Base-by-base conservation (phyloP, 2,113 vertebrate species). In the Sinocyclocheilus grahami region DNA sequence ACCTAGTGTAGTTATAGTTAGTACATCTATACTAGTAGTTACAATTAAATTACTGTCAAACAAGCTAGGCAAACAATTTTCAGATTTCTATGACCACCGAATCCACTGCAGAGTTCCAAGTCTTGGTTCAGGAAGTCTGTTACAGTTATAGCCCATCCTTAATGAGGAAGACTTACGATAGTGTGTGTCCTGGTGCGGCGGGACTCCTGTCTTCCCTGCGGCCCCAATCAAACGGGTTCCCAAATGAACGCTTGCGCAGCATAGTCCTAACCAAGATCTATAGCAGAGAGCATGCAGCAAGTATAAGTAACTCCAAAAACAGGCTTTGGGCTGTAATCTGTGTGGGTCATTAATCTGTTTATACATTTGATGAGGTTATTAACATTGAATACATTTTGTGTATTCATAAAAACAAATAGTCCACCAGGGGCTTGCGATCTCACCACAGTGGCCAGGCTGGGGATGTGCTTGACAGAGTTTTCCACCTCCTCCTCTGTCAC, bases 401-500 rank as follows among this genome's bases (percentile, higher is more conserved):
- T 63, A 20, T 42, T 62, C 18, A 62, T 80, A 46, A 46, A 30
- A 81, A 65, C 22, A 30, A 81, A 81, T 30, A 42, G 62, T 62
- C 13, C 62, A 24, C 42, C 0, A 79, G 67, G 22, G 76, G 77
- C 24, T 27, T 51, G 53, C 5, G 37, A 80, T 85, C 97, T 96
- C 94, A 99, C 98, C 96, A 99, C 97, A 0, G 98, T 98, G 30
- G 98, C 97, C 95, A 99, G 95, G 92, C 98, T 99, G 87, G 98
- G 98, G 89, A 99, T 97, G 93, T 99, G 98, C 92, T 99, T 99
- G 48, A 99, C 96, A 0, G 98, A 99, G 83, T 99, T 99, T 94
- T 99, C 98, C 82, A 99, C 98, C 91, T 99, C 98, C 92, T 99
- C 98, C 91, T 99, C 97, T 0, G 98, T 99, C 92, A 99, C 98